Conservation (phyloP, 2,888 invertebrate genomes). For the Epirrita christyi region DNA sequence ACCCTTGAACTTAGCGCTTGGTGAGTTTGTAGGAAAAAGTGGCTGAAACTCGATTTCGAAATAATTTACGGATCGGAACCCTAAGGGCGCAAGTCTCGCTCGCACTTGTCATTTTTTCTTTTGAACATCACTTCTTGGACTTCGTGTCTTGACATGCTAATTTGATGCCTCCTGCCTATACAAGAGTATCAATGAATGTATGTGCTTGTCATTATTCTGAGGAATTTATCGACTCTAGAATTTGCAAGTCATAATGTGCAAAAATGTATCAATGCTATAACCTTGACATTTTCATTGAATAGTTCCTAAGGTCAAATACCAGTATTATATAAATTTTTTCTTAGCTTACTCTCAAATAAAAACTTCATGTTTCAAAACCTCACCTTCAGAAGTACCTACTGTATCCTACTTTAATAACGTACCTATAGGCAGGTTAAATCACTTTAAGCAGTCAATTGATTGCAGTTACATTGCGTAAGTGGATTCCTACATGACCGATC, state of each 20-base stretch:
- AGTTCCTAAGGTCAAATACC: not conserved
- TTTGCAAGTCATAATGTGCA: constrained; percentile 1
- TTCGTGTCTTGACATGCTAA: not conserved
- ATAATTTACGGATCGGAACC: no score
- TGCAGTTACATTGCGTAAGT: constrained; percentile 32
- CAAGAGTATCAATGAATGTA: not conserved
- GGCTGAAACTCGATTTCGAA: no score
- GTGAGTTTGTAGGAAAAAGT: no score
- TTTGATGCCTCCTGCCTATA: not conserved
- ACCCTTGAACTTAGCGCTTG: no score
- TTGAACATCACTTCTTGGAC: no score
- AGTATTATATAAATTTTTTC: no score
- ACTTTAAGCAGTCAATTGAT: constrained; percentile 17
- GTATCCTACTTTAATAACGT: constrained; percentile 9
- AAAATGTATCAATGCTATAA: constrained; percentile 1
- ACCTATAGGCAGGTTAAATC: constrained; percentile 3
- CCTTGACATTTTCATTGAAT: not conserved
- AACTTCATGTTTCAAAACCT: constrained; percentile 15
- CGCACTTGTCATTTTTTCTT: no score
- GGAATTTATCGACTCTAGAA: not conserved
- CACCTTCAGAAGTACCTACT: constrained; percentile 12
- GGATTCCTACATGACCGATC: constrained; percentile 32
- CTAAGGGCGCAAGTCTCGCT: no score
- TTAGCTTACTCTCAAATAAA: constrained; percentile 1
- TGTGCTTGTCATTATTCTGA: no score